These are phyloP conservation scores for Nymphicus hollandicus DNA, from an alignment of 2,113 vertebrate genomes.

Conservation along the genomic window DNA sequence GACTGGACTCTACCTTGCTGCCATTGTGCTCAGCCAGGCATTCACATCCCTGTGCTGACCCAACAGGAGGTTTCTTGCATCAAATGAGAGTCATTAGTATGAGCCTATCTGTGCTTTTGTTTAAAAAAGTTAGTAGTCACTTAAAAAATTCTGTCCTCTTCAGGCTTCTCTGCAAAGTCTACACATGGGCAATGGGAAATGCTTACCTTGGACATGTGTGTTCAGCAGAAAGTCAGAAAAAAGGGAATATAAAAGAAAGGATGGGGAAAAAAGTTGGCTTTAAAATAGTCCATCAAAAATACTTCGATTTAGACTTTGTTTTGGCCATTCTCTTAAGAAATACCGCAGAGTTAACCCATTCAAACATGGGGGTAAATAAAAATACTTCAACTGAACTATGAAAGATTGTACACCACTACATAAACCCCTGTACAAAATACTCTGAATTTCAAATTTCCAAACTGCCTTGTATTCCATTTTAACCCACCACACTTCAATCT, in stretches of 20 bases:
- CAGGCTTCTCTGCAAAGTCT: neutral
- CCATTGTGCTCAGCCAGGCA: neutral
- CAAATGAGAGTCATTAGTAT: neutral
- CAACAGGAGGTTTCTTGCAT: neutral
- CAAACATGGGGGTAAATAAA: neutral
- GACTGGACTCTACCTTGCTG: neutral
- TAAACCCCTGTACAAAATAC: neutral
- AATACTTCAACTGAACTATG: neutral
- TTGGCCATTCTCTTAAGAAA: neutral
- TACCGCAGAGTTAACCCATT: neutral
- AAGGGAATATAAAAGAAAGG: neutral
- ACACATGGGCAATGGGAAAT: rapidly evolving
- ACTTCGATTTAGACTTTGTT: neutral
- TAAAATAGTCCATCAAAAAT: neutral
- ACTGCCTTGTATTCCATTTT: neutral
- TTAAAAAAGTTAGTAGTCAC: neutral
- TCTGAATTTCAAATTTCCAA: neutral
- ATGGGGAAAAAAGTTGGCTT: neutral
- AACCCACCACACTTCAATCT: neutral
- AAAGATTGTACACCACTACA: neutral
- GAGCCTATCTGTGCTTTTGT: neutral
- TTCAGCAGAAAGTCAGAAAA: neutral
- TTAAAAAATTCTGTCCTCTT: neutral
- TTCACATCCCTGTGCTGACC: neutral
- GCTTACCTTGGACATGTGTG: rapidly evolving